These are phyloP conservation scores for Leucopsar rothschildi DNA, from an alignment of 2,113 vertebrate species.

Conservation along the genomic window DNA sequence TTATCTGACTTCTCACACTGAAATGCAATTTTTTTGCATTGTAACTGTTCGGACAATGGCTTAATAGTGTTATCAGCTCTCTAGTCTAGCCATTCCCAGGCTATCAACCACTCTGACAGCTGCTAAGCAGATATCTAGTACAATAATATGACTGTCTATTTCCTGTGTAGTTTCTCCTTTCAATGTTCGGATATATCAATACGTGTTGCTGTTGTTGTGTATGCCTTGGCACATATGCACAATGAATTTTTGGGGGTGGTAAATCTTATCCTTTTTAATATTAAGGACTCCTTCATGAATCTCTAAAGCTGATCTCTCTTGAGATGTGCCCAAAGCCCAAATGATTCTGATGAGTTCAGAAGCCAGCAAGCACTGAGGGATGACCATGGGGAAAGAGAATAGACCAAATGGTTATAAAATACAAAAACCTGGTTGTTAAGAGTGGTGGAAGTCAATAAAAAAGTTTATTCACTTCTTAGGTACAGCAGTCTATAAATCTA, in stretches of 20 bases:
- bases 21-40: background rate
- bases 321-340: background rate
- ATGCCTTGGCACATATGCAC: background rate
- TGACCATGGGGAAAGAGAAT: background rate
- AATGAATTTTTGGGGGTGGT: rapidly evolving
- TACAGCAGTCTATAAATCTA: background rate
- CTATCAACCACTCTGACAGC: background rate
- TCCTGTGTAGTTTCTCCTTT: background rate
- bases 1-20: background rate
- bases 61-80: background rate
- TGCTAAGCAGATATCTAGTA: background rate
- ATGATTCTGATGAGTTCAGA: background rate
- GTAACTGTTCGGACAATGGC: background rate
- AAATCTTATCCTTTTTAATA: background rate
- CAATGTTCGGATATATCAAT: background rate
- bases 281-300: background rate
- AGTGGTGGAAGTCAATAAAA: background rate
- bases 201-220: background rate
- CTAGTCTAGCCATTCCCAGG: background rate
- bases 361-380: background rate
- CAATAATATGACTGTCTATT: background rate
- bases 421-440: background rate
- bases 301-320: background rate
- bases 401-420: background rate
- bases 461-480: background rate